Evolutionary conservation across 1,140 invertebrate genomes (phyloP).

Genomic region (Acromyrmex echinatior): DNA sequence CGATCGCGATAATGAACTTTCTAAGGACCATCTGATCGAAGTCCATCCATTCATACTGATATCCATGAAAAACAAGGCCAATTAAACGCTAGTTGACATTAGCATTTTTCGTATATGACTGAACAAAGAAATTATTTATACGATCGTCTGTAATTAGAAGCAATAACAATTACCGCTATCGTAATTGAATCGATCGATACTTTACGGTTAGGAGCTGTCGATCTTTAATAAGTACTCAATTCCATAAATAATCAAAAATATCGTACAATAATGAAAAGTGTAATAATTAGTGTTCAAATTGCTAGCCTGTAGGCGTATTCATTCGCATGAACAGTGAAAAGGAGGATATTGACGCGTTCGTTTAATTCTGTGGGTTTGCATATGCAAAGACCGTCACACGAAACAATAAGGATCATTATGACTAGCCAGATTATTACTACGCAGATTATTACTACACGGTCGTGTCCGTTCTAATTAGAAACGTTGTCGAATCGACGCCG

Average conservation of each 20-base stretch:
- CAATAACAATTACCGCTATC: neutral
- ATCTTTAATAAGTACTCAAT: neutral
- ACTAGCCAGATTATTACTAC: slow-evolving; percentile 1
- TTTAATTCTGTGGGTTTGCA: neutral
- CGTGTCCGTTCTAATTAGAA: slow-evolving; percentile 17
- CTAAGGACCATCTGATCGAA: slow-evolving; percentile 14
- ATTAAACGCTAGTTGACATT: slow-evolving; percentile 1
- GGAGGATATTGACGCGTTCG: slow-evolving; percentile 26
- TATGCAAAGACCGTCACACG: neutral
- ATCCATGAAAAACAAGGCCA: neutral
- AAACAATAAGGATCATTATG: slow-evolving; percentile 32
- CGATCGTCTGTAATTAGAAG: slow-evolving; percentile 19
- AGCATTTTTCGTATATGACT: neutral
- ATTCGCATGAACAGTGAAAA: neutral
- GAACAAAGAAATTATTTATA: slow-evolving; percentile 29
- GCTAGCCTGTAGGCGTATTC: slow-evolving; percentile 32
- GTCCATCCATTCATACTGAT: neutral
- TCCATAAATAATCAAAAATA: neutral
- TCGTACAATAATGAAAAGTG: slow-evolving; percentile 40
- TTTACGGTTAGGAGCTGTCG: neutral
- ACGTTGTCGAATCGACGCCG: neutral
- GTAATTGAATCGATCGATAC: slow-evolving; percentile 31
- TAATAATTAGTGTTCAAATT: slow-evolving; percentile 47
- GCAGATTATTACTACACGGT: neutral
- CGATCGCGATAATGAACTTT: slow-evolving; percentile 45